Base-by-base conservation (phyloP, 2,888 invertebrate species). In the Helobdella robusta region DNA sequence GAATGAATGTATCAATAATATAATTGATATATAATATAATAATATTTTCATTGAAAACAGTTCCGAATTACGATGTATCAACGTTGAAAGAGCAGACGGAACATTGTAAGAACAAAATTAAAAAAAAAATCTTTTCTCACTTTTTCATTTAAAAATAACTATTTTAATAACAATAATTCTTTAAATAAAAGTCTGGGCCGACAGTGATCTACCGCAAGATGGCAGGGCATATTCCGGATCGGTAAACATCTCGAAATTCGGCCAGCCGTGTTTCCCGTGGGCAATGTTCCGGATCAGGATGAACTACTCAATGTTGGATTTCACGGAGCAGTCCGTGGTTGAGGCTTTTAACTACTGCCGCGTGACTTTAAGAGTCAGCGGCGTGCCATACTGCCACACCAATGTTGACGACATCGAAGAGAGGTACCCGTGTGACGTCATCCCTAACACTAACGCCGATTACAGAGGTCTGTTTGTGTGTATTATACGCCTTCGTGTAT, bases 301-400 rank as follows among this genome's bases (percentile, higher is more conserved):
- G 11, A 28, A 11, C n/a, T 56, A 56, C 30, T n/a, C 2, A 5
- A 6, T n/a, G 20, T 32, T 8, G 5, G 28, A 56, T 56, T 56
- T 56, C 18, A 11, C 30, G 11, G 56, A 56, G 32, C 56, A 56
- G 56, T 56, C 56, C 1, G 56, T 56, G 6, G 28, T n/a, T 11
- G 56, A 6, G n/a, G 56, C 56, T 30, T 30, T 32, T 6, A 56
- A 56, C 28, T 56, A 30, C 28, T 56, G 56, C 18, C 25, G 56
- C n/a, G 30, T 30, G 23, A 56, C 56, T 30, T 28, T 28, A 25
- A 56, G 32, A 15, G 28, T 15, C 30, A 56, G n/a, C n/a, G 56
- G 56, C 25, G 32, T n/a, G 28, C 56, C 56, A 3, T 30, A 56
- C 30, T 56, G 56, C 56, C 56, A 56, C 28, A 32, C 32, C 18